Percentiles rank a stretch among this genome's conserved stretches.
These are phyloP conservation scores for Drosophila anomalata DNA, from an alignment of 2,888 invertebrate genomes.

Conservation along the genomic window DNA sequence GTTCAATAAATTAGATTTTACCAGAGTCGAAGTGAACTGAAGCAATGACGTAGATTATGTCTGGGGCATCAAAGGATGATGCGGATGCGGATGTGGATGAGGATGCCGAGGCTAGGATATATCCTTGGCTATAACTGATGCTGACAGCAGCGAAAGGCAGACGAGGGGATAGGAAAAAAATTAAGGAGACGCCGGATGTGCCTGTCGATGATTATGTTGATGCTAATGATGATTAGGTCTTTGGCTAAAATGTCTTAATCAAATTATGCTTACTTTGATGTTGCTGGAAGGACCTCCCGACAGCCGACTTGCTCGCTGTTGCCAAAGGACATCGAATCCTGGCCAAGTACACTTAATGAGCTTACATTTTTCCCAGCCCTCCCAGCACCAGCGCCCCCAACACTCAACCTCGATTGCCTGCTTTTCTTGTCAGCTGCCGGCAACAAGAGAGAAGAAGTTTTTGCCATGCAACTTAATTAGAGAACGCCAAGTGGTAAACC, in stretches of 20 bases:
- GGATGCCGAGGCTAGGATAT: slow-evolving; percentile 3
- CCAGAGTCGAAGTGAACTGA: slow-evolving; percentile 44
- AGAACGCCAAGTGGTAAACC: slow-evolving; percentile 73
- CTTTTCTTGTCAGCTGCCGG: slow-evolving; percentile 65
- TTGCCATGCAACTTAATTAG: slow-evolving; percentile 76
- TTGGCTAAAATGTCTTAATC: slow-evolving; percentile 80
- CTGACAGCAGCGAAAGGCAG: slow-evolving; percentile 33
- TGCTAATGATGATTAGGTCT: slow-evolving; percentile 79
- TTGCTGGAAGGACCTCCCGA: slow-evolving; percentile 51
- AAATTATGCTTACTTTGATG: slow-evolving; percentile 81
- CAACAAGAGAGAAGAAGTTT: slow-evolving; percentile 49
- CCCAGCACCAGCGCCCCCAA: background rate
- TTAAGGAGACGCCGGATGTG: slow-evolving; percentile 53
- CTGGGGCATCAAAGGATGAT: slow-evolving; percentile 65
- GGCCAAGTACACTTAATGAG: slow-evolving; percentile 74
- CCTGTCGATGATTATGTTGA: slow-evolving; percentile 70
- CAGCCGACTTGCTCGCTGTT: background rate
- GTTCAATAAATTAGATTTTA: slow-evolving; percentile 71
- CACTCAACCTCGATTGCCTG: slow-evolving; percentile 21
- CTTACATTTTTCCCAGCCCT: slow-evolving; percentile 64
- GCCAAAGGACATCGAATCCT: slow-evolving; percentile 40
- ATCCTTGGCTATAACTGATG: slow-evolving; percentile 27
- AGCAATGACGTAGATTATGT: slow-evolving; percentile 68
- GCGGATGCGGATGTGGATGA: slow-evolving; percentile 22
- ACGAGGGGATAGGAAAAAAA: slow-evolving; percentile 4